phyloP scores from a whole-genome alignment of 2,113 vertebrate species.

The Ramphastos sulfuratus region DNA sequence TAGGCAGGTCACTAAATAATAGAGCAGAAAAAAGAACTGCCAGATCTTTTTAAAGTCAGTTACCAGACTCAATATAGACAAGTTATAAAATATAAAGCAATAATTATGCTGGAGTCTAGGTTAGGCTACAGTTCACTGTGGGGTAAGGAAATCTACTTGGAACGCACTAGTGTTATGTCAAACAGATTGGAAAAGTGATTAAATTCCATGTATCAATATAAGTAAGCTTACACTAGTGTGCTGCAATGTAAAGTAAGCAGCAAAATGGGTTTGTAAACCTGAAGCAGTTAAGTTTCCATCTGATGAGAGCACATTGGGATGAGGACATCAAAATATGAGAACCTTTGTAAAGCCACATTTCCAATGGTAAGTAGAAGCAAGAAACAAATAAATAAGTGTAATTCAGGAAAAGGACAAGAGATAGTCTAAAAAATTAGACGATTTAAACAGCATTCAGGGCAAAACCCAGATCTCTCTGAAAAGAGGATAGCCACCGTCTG shows the following conservation, averaged over 20 bases:
- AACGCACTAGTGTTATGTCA: neutral
- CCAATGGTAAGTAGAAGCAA: neutral
- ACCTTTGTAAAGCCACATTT: neutral
- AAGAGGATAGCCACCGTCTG: neutral
- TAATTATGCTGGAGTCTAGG: neutral
- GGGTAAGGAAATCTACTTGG: neutral
- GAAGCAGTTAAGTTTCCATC: neutral
- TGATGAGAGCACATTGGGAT: neutral
- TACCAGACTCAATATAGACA: neutral
- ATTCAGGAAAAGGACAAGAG: neutral
- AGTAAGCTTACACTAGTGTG: neutral
- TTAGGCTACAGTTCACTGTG: neutral
- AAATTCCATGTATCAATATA: neutral
- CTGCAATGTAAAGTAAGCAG: neutral
- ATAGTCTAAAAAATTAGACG: neutral
- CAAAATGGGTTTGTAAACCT: neutral
- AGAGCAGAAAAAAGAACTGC: neutral
- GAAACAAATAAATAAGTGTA: neutral
- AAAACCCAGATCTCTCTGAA: neutral
- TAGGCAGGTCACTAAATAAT: slow-evolving; percentile 41
- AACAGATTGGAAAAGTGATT: neutral
- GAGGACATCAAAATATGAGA: neutral
- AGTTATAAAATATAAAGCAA: neutral
- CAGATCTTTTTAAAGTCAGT: slow-evolving; percentile 40
- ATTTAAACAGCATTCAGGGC: neutral